A percentile compares a stretch with the other conserved stretches of the same genome.
These are phyloP conservation scores for Strix uralensis DNA, from an alignment of 2,113 vertebrate genomes.

Conservation along the genomic window DNA sequence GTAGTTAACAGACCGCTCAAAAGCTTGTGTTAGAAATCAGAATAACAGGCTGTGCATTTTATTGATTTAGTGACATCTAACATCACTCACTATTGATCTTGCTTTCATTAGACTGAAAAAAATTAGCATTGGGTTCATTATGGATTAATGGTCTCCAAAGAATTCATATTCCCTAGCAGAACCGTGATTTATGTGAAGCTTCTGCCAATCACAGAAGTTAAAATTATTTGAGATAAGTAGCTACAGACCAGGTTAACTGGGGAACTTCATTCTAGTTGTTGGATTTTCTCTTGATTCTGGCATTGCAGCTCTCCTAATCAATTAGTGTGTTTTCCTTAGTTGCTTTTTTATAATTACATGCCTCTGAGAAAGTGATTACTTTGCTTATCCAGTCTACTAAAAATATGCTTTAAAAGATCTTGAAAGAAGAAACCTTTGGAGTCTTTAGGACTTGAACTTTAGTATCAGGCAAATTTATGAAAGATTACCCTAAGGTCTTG, in stretches of 20 bases:
- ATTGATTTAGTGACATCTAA: background rate
- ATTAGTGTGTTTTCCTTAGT: background rate
- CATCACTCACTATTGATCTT: slow-evolving; percentile 1
- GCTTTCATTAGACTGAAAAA: background rate
- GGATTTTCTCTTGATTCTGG: background rate
- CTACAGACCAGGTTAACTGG: background rate
- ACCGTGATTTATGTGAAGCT: background rate
- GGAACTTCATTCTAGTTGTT: background rate
- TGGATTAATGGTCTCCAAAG: background rate
- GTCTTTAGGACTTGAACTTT: background rate
- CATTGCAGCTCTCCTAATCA: background rate
- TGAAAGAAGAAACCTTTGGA: background rate
- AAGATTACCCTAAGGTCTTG: background rate
- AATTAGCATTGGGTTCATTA: background rate
- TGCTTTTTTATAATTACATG: background rate
- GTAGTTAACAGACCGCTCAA: background rate
- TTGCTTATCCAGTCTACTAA: background rate
- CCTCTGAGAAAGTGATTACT: background rate
- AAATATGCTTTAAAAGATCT: background rate
- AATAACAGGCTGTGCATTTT: background rate
- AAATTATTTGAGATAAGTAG: background rate
- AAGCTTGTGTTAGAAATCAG: background rate
- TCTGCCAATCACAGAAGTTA: background rate
- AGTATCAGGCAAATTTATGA: background rate
- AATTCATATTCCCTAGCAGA: background rate